Percentiles rank a stretch among this genome's conserved stretches.
phyloP scores from a whole-genome alignment of 1,140 invertebrate genomes.

The Drosophila obscura region DNA sequence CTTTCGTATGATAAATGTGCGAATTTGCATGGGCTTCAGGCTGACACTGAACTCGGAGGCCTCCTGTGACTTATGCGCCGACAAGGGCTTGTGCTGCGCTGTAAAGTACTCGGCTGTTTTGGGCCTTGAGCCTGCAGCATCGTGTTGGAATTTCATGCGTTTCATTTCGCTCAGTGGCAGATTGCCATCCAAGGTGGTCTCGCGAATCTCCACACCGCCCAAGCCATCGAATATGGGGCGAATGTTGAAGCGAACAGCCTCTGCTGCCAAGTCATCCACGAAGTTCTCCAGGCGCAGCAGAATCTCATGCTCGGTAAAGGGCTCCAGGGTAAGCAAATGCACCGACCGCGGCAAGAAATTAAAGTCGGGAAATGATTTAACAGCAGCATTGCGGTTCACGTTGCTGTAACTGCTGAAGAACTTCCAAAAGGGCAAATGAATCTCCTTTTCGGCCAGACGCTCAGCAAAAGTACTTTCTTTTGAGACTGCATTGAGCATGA shows the following conservation, averaged over 20 bases:
- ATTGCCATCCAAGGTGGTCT: slow-evolving; percentile 75
- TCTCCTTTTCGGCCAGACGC: slow-evolving; percentile 55
- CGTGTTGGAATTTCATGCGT: slow-evolving; percentile 66
- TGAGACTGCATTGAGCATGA: slow-evolving; percentile 84
- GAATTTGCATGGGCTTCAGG: slow-evolving; percentile 72
- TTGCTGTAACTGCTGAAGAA: slow-evolving; percentile 78
- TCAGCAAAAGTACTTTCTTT: slow-evolving; percentile 30
- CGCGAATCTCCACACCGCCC: slow-evolving; percentile 51
- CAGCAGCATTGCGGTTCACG: slow-evolving; percentile 56
- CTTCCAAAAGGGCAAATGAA: slow-evolving; percentile 70
- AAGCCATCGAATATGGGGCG: slow-evolving; percentile 54
- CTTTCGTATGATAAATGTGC: slow-evolving; percentile 64
- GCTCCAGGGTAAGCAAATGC: slow-evolving; percentile 94
- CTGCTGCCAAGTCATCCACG: slow-evolving; percentile 88
- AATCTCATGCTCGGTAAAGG: slow-evolving; percentile 88
- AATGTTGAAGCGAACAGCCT: slow-evolving; percentile 84
- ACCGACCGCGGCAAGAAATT: slow-evolving; percentile 87
- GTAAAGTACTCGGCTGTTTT: slow-evolving; percentile 24
- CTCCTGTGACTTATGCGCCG: slow-evolving; percentile 27
- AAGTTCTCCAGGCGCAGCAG: slow-evolving; percentile 95
- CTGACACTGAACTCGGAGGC: slow-evolving; percentile 61
- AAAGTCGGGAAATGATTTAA: slow-evolving; percentile 42
- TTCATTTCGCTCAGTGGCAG: slow-evolving; percentile 61
- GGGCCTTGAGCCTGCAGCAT: slow-evolving; percentile 35
- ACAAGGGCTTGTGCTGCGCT: slow-evolving; percentile 32